Percentiles rank a stretch among this genome's conserved stretches.
phyloP scores from a whole-genome alignment of 2,888 invertebrate species.

The Folsomia manolachei region DNA sequence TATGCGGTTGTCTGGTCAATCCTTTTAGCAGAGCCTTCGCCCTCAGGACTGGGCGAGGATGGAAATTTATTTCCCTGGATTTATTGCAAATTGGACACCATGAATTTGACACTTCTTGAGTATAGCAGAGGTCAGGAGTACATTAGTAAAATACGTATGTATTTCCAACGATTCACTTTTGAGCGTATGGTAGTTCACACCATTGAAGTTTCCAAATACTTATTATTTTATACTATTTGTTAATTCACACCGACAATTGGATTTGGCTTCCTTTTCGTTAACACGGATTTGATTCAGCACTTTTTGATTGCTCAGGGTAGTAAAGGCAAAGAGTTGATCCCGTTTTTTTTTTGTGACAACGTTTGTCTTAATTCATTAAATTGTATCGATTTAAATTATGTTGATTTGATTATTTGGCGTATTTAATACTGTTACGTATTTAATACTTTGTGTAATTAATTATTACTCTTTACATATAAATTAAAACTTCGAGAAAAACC shows the following conservation, averaged over 20 bases:
- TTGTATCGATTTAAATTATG: no score
- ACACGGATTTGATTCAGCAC: neutral
- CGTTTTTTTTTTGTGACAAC: no score
- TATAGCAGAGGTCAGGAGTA: neutral
- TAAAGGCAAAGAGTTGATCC: no score
- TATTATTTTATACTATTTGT: neutral
- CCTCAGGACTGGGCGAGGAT: neutral
- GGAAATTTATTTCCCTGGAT: neutral
- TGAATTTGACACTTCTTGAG: neutral
- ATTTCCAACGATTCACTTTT: neutral
- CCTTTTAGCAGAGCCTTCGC: neutral
- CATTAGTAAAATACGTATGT: neutral
- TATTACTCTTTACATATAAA: no score
- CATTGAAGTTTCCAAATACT: neutral
- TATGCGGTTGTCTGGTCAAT: no score
- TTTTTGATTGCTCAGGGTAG: neutral
- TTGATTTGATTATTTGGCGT: no score
- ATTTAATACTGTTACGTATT: no score
- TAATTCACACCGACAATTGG: no score
- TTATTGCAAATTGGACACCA: conserved; percentile 1
- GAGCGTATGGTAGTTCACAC: no score
- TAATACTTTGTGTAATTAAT: no score
- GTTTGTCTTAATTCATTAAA: no score
- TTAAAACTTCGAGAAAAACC: no score
- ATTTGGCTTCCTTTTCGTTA: neutral